phyloP scores from a whole-genome alignment of 1,140 invertebrate genomes.

The Metaphire vulgaris region DNA sequence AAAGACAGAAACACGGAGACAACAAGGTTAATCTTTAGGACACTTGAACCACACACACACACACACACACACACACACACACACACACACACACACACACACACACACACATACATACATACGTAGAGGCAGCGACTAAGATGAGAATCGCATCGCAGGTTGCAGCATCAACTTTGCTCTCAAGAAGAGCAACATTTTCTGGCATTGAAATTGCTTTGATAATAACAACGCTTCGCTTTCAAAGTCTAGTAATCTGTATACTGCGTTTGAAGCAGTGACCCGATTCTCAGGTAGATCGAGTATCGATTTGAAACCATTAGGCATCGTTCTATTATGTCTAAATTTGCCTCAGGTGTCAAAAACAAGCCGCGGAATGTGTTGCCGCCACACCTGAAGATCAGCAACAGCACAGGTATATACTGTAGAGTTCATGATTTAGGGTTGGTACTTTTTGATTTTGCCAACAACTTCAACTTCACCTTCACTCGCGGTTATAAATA shows the following conservation, averaged over 20 bases:
- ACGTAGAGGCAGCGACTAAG: background rate
- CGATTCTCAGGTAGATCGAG: background rate
- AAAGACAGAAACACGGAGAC: no score
- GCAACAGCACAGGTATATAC: no score
- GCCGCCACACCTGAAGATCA: no score
- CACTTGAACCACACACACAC: no score
- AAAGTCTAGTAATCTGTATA: background rate
- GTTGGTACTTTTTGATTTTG: no score
- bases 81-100: background rate
- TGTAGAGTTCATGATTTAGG: no score
- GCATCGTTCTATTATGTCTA: background rate
- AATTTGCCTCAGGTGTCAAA: background rate
- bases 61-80: background rate
- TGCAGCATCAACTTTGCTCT: background rate
- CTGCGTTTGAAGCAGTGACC: background rate
- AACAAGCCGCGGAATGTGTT: no score
- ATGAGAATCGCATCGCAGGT: background rate
- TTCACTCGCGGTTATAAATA: no score
- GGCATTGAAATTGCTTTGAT: background rate
- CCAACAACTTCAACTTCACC: no score
- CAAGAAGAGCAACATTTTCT: background rate
- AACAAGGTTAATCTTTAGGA: no score
- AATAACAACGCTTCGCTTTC: background rate
- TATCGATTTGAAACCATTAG: background rate
- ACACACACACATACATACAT: conserved; percentile 1